Evolutionary conservation across 2,113 vertebrate species (phyloP), one percentile per base, ranked within the genome.

Genomic region (Irena cyanogastra): DNA sequence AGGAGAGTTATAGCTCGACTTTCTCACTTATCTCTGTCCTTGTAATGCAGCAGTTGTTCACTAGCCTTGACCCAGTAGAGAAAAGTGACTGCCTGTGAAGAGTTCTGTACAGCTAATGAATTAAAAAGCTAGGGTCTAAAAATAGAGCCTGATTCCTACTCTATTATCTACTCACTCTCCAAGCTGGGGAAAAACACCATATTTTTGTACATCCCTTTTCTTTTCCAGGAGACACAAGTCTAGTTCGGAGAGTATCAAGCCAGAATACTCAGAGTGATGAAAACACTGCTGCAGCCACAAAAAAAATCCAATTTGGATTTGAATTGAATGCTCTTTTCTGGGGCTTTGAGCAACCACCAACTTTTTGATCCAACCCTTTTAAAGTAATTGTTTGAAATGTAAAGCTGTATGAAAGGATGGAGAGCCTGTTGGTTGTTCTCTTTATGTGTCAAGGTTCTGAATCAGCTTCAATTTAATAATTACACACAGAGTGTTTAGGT

Each of bases 381-480:
- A 60, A 87, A 83, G 54, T 74, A 53, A 86, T 53, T 85, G 63
- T 63, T 90, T 88, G 68, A 78, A 90, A 59, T 63, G 42, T 70
- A 63, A 70, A 93, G 71, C 71, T 54, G 11, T 80, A 16, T 63
- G 47, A 92, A 96, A 81, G 87, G 82, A 92, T 57, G 39, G 80
- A 45, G 83, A 78, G 65, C 45, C 56, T 39, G 47, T 92, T 60
- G 44, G 37, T 52, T 61, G 19, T 65, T 78, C 41, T 83, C 69
- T 92, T 90, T 49, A 19, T 71, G 23, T 90, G 68, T 74, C 76
- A 75, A 86, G 52, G 52, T 78, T 96, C 93, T 95, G 93, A 89
- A 94, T 94, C 71, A 75, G 83, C 52, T 30, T 68, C 64, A 64
- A 71, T 93, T 86, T 74, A 75, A 33, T 92, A 86, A 78, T 66